Evolutionary conservation across 2,888 invertebrate species (phyloP), one percentile per base, ranked within the genome.

Genomic region (Phania funesta): DNA sequence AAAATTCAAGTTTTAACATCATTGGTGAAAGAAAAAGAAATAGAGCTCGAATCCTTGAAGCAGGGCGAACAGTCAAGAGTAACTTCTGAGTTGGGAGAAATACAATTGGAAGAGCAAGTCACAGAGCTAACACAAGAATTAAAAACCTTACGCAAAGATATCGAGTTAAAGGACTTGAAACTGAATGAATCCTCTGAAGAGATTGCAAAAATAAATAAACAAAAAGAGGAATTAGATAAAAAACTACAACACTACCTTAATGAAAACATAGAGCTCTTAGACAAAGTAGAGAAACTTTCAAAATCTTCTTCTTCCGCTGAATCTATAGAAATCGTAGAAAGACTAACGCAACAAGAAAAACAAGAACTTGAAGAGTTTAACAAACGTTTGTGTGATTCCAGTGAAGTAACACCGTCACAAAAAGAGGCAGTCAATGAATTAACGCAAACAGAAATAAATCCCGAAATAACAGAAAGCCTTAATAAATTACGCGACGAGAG

Each of bases 31-130:
- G 92, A 85, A 1, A 80, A 88, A 13, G 87, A 87, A 58, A 75
- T 58, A 8, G 89, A 93, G 71, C 91, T 85, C 7, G 71, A 35
- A 22, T 92, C 86, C 88, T 91, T 18, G 89, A 93, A 29, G 94
- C 93, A 93, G 84, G 93, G 94, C 87, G 92, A 93, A 68, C 92
- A 92, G 48, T 92, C 95, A 83, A 93, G 94, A 86, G 95, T 96
- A n/a, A 93, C 93, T 26, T 94, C 95, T 1, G 95, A 96, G 92
- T 94, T 96, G 87, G 94, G 94, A 85, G 94, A 94, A 7, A 94
- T 95, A 41, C 95, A 96, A 86, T 90, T 96, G 80, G 96, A 97
- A 89, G 96, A 96, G 89, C 94, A 95, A 88, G 91, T 95, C 56
- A 95, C 93, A 65, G 87, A 90, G 1, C 85, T 88, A 68, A 87